Base-by-base conservation (phyloP, 2,797 vertebrate species). In the Cossypha polioptera region DNA sequence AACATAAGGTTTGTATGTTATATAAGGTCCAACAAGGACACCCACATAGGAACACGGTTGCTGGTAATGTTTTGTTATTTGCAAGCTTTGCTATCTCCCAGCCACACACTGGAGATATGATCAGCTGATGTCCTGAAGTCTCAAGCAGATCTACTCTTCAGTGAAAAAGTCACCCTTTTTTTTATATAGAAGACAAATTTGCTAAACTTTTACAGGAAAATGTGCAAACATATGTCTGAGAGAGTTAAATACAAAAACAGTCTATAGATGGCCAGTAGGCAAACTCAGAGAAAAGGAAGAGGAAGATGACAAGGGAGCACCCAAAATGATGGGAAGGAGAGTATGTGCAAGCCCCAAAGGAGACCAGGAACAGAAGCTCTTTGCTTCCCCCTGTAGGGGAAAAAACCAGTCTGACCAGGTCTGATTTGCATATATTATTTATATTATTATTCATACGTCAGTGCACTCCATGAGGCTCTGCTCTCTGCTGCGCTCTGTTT, bases 351-450 rank as follows among this genome's bases (percentile, higher is more conserved):
- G 13, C 20, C 88, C 83, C 74, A 62, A 55, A 88, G 26, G 8
- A 55, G 20, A 51, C 42, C 28, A 66, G 36, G 26, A 90, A 86
- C 17, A 62, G 55, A 66, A 95, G 83, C 80, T 94, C 93, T 95
- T 91, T 95, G 92, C 86, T 91, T 87, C 92, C 83, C 88, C 63
- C 94, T 88, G 38, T 95, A 85, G 94, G 90, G 77, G 42, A 63
- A 88, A 74, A 71, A 90, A 29, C 0, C 5, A 57, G n/a, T 25
- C 38, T 88, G 42, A 53, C 13, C 17, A 78, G 11, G 11, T 35
- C 62, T 95, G 24, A 73, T 95, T 88, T 86, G 26, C 59, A 59
- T 85, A 25, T 5, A 63, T 88, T 84, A 88, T 69, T 92, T 84
- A 84, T 74, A 43, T 51, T 86, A 42, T 76, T 82, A 61, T 68